These are phyloP conservation scores for Orius laevigatus DNA, from an alignment of 1,140 invertebrate species.

Conservation along the genomic window DNA sequence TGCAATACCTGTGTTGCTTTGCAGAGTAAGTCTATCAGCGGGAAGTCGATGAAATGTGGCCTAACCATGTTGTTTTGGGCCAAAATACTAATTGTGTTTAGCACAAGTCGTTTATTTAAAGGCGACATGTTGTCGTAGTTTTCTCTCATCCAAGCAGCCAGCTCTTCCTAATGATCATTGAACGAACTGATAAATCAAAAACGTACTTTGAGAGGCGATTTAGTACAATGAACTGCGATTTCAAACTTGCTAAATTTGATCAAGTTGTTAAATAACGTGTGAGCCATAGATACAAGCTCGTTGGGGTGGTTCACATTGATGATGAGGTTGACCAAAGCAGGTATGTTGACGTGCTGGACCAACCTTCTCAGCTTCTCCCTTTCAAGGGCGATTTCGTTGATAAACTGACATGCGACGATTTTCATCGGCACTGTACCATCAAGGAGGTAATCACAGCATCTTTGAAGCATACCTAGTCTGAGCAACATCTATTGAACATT, in stretches of 20 bases:
- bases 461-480: too few relatives aligned
- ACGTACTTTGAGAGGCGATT: constrained; percentile 1
- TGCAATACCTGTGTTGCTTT: too few relatives aligned
- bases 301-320: background rate
- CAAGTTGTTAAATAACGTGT: constrained; percentile 1
- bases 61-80: constrained; percentile 1
- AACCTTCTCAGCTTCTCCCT: background rate
- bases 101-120: too few relatives aligned
- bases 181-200: too few relatives aligned
- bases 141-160: too few relatives aligned
- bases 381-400: constrained; percentile 1
- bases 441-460: background rate
- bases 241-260: constrained; percentile 3
- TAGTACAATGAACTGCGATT: background rate
- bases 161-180: too few relatives aligned
- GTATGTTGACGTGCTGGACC: background rate
- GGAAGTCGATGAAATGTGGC: constrained; percentile 1
- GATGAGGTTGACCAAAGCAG: background rate
- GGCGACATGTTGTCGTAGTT: too few relatives aligned
- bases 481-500: too few relatives aligned
- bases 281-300: background rate
- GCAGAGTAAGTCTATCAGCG: background rate
- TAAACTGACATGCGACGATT: constrained; percentile 2
- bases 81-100: background rate
- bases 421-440: constrained; percentile 4